Base-by-base conservation (phyloP, 2,797 vertebrate species). In the Percopsis omiscomaycus region DNA sequence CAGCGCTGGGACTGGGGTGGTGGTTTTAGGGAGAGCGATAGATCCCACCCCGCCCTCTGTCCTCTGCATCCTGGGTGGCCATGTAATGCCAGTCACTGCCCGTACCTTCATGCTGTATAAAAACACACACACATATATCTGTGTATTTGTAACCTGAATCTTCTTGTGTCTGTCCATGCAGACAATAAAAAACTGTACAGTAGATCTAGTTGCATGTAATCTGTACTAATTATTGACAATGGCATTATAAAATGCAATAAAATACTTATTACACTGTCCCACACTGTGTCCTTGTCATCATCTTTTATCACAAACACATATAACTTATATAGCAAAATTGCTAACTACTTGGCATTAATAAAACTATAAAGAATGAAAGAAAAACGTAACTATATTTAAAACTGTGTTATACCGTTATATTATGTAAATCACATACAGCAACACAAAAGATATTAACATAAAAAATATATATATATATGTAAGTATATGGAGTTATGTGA, bases 201-300 rank as follows among this genome's bases (percentile, higher is more conserved):
- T 95, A 95, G 94, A 75, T 92, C 92, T 94, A 94, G 94, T 94
- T 95, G 92, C 93, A 92, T 94, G 94, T 94, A 93, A 93, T 94
- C 93, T 94, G 93, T 94, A 94, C 93, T 94, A 94, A 94, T 94
- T 94, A 94, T 95, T 94, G 93, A 96, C 93, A 94, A 94, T 79
- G 87, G 94, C 93, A 93, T 94, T 95, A 95, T 95, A 94, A 94
- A 94, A 93, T 93, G 93, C 94, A 94, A 94, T 94, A 94, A 95
- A 96, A 94, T 92, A 93, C 92, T 93, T 93, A 93, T 93, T 93
- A 93, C 93, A 94, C 93, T 93, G 93, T 93, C 91, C n/a, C 10
- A 52, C 8, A 42, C 12, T 70, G 82, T 9, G 67, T 84, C 66
- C 15, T 51, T 56, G 53, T 69, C 22, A 10, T 76, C 11, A 64